Evolutionary conservation across 35 echinoderm and acorn worm species (phyloP).

Genomic region (Ptychodera flava): DNA sequence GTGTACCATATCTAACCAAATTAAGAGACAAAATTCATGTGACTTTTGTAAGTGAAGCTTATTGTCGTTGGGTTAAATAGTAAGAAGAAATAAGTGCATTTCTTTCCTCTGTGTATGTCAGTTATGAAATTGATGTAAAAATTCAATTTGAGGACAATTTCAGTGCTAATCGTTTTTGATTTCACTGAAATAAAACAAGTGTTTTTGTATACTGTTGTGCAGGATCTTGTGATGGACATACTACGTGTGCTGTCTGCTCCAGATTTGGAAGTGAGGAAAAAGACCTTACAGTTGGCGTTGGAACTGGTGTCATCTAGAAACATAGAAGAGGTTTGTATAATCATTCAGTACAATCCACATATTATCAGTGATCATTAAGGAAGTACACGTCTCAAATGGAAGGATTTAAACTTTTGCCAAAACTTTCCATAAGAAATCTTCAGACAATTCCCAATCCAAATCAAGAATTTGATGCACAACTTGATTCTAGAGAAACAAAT

Average conservation of each 20-base stretch:
- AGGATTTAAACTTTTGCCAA: too few species aligned
- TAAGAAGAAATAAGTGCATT: neutral
- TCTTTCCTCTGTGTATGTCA: conserved; percentile 3
- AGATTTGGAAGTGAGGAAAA: conserved; percentile 88
- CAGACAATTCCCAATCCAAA: too few species aligned
- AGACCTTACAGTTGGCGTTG: conserved; percentile 83
- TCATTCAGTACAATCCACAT: too few species aligned
- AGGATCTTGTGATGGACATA: conserved; percentile 98
- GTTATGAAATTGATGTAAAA: too few species aligned
- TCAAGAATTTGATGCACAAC: too few species aligned
- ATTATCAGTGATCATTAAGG: too few species aligned
- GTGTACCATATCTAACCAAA: too few species aligned
- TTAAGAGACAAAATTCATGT: neutral
- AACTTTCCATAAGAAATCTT: too few species aligned
- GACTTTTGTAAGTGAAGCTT: neutral
- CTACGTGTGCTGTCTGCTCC: conserved; percentile 82
- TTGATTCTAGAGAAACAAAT: too few species aligned
- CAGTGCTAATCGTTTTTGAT: too few species aligned
- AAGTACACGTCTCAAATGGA: too few species aligned
- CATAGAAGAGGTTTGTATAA: conserved; percentile 66
- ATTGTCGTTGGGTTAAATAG: neutral
- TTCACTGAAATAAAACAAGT: neutral
- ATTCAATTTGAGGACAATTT: too few species aligned
- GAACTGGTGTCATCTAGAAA: conserved; percentile 92
- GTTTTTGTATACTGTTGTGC: neutral